phyloP scores from a whole-genome alignment of 37 sponge, comb jelly and placozoan genomes.

The Tethya wilhelma region DNA sequence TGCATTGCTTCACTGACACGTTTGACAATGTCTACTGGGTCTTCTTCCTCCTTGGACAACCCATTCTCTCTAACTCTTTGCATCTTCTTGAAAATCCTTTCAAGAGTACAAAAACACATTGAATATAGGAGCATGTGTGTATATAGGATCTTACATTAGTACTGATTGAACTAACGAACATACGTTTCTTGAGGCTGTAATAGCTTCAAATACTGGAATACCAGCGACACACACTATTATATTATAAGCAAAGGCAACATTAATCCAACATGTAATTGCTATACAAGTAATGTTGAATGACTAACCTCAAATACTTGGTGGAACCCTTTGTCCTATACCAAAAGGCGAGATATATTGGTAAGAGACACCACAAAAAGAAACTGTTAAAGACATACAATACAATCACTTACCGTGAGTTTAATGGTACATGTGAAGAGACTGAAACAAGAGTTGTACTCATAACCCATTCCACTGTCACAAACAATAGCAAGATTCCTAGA shows the following conservation, averaged over 20 bases:
- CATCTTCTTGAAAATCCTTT: slow-evolving; percentile 58
- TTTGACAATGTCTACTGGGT: slow-evolving; percentile 52
- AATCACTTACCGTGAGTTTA: slow-evolving; percentile 62
- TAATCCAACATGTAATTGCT: background rate
- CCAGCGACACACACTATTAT: slow-evolving; percentile 52
- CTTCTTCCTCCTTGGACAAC: slow-evolving; percentile 62
- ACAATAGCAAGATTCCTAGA: slow-evolving; percentile 62
- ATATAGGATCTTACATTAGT: background rate
- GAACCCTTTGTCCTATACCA: slow-evolving; percentile 53
- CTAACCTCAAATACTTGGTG: slow-evolving; percentile 33
- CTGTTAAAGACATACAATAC: background rate
- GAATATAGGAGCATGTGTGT: background rate
- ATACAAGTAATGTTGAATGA: background rate
- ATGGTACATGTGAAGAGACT: slow-evolving; percentile 62
- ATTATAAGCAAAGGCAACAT: background rate
- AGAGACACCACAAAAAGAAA: too few species aligned
- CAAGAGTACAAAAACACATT: background rate
- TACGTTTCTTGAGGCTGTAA: slow-evolving; percentile 18
- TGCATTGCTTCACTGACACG: slow-evolving; percentile 71
- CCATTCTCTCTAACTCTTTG: slow-evolving; percentile 45
- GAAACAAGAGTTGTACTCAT: slow-evolving; percentile 68
- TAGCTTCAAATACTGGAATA: slow-evolving; percentile 71
- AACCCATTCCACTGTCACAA: slow-evolving; percentile 37
- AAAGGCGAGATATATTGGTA: too few species aligned
- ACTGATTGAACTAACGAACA: background rate